These are phyloP conservation scores for Panagrolaimus sp. DNA, from an alignment of 1,140 invertebrate species.

Conservation along the genomic window DNA sequence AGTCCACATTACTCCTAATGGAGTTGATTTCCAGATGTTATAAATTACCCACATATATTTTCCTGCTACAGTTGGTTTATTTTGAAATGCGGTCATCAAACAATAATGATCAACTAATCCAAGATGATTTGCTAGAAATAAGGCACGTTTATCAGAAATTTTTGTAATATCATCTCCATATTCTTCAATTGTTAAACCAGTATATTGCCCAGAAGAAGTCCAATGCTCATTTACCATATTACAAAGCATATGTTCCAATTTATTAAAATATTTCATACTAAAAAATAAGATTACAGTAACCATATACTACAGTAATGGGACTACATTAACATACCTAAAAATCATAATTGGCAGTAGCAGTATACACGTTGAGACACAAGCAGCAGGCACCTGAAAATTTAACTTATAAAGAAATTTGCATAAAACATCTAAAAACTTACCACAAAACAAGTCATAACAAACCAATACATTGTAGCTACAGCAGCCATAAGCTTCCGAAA, in stretches of 20 bases:
- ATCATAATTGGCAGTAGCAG: constrained; percentile 43
- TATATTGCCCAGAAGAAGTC: constrained; percentile 44
- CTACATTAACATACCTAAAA: constrained; percentile 26
- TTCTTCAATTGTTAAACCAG: constrained; percentile 50
- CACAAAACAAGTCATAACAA: constrained; percentile 52
- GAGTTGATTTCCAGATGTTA: constrained; percentile 46
- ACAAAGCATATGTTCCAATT: constrained; percentile 47
- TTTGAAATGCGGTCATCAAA: constrained; percentile 52
- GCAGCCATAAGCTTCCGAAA: constrained; percentile 38
- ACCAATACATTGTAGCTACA: constrained; percentile 49
- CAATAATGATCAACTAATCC: constrained; percentile 55
- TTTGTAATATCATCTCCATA: constrained; percentile 50
- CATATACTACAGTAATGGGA: too few species aligned
- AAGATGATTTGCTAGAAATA: constrained; percentile 51
- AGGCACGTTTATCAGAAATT: constrained; percentile 44
- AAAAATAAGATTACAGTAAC: too few species aligned
- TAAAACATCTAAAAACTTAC: too few species aligned
- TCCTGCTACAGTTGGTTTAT: constrained; percentile 47
- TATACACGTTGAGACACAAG: constrained; percentile 45
- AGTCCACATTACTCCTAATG: constrained; percentile 40
- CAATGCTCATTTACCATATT: constrained; percentile 55
- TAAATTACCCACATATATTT: constrained; percentile 50
- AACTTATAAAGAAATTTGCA: too few species aligned
- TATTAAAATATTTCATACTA: constrained; percentile 50
- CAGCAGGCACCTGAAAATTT: constrained; percentile 48